A percentile compares a stretch with the other conserved stretches of the same genome.
Evolutionary conservation across 1,140 invertebrate species (phyloP).

Genomic region (Bombyx mandarina): DNA sequence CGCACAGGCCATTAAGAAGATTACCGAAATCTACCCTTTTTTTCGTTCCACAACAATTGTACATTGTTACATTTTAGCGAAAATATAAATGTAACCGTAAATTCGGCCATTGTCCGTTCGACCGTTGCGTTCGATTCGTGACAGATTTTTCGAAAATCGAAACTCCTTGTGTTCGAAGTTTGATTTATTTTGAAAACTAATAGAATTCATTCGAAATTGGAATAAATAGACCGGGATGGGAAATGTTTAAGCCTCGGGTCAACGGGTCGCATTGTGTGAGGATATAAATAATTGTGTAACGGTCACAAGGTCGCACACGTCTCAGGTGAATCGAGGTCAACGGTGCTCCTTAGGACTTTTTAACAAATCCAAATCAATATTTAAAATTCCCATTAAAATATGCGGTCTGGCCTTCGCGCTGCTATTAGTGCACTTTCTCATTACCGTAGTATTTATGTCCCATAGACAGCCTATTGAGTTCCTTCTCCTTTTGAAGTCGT

Average conservation of each 20-base stretch:
- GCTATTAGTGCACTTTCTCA: no score
- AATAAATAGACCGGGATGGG: conserved; percentile 31
- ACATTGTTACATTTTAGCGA: conserved; percentile 59
- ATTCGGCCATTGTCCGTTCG: conserved; percentile 36
- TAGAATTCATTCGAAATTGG: conserved; percentile 27
- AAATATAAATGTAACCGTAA: conserved; percentile 35
- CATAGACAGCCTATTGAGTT: no score
- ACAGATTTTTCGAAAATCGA: conserved; percentile 54
- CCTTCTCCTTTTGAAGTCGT: no score
- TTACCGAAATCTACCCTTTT: conserved; percentile 68
- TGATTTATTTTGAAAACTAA: conserved; percentile 59
- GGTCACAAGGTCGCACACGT: conserved; percentile 52
- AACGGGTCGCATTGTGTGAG: conserved; percentile 41
- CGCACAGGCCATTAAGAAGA: conserved; percentile 69
- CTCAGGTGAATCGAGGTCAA: conserved; percentile 47
- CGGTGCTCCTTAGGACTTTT: conserved; percentile 20
- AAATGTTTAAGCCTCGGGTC: conserved; percentile 61
- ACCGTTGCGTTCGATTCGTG: conserved; percentile 52
- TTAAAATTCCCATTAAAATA: not conserved
- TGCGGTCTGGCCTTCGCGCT: not conserved
- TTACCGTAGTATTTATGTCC: no score
- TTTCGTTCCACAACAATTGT: conserved; percentile 56
- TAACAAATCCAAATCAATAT: not conserved
- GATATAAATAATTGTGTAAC: conserved; percentile 41
- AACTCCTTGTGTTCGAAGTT: conserved; percentile 46